Base-by-base conservation (phyloP, 2,888 invertebrate species). In the Aporophyla nigra region DNA sequence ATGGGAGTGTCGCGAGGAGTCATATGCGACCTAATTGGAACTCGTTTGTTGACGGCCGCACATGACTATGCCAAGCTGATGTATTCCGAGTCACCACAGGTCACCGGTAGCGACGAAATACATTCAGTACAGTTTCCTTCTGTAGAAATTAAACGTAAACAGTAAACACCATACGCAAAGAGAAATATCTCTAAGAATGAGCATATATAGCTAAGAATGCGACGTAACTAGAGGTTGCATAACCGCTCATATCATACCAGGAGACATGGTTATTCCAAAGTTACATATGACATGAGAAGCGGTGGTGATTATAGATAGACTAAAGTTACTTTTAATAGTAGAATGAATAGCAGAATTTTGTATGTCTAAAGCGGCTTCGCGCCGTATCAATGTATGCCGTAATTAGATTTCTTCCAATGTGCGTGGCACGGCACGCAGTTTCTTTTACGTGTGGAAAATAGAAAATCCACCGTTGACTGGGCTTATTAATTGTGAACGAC, bases 361-460 rank as follows among this genome's bases (percentile, higher is more conserved):
- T 65, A 81, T 74, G 51, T 59, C 71, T 83, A 63, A 62, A 70
- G 68, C 69, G 66, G 40, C 63, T 51, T 53, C 43, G 68, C 68
- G 40, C 59, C 62, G 81, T 83, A 80, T 74, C 82, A 86, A 89
- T 89, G 87, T 90, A 88, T 92, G 91, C 90, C 91, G 91, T 92
- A 93, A 94, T 94, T 93, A 94, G 94, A 94, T 95, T 95, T 96
- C 95, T 93, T 94, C 85, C 91, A 93, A 92, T 93, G 92, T 93
- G 88, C 91, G 91, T 91, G 90, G 90, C 90, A 87, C 88, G 94
- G 94, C 92, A 94, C 93, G 94, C 93, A 92, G 94, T 96, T 96
- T 96, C 96, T 96, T 96, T 96, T 96, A 96, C 96, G 96, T 96
- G 96, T 95, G 92, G 95, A 96, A 96, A 96, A 96, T 96, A 96